A percentile compares a stretch with the other conserved stretches of the same genome.
Conservation (phyloP, 2,888 invertebrate species). For the Cryptocephalus moraei region DNA sequence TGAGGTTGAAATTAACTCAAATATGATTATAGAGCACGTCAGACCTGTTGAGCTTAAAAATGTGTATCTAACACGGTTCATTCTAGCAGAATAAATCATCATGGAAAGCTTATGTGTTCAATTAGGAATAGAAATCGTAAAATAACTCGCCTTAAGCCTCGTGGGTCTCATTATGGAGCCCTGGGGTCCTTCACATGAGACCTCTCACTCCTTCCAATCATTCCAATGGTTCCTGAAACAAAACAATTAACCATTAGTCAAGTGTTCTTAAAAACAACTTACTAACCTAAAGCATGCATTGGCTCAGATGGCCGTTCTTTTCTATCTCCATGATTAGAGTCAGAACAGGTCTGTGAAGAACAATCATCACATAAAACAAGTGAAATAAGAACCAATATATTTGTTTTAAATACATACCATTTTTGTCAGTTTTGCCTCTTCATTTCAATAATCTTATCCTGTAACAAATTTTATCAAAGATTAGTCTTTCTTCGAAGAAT, state of each 20-base stretch:
- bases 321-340: neutral
- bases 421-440: no score
- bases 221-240: neutral
- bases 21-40: neutral
- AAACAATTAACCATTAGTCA: neutral
- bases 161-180: no score
- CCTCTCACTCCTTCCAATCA: no score
- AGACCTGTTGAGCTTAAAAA: conserved; percentile 15
- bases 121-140: neutral
- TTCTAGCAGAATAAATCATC: conserved; percentile 10
- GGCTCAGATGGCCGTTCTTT: neutral
- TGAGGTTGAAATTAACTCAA: no score
- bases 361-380: neutral
- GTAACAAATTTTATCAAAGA: neutral
- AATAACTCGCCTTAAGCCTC: no score
- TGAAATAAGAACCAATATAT: no score
- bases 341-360: neutral
- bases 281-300: neutral
- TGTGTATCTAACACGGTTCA: conserved; percentile 6
- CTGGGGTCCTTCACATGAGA: no score
- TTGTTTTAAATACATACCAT: no score
- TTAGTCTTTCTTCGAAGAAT: neutral
- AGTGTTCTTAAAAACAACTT: neutral
- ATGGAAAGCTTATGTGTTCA: conserved; percentile 2
- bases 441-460: neutral